Percentiles rank a stretch among this genome's conserved stretches.
Conservation (phyloP, 2,888 invertebrate genomes). For the Oxycera nigricornis region DNA sequence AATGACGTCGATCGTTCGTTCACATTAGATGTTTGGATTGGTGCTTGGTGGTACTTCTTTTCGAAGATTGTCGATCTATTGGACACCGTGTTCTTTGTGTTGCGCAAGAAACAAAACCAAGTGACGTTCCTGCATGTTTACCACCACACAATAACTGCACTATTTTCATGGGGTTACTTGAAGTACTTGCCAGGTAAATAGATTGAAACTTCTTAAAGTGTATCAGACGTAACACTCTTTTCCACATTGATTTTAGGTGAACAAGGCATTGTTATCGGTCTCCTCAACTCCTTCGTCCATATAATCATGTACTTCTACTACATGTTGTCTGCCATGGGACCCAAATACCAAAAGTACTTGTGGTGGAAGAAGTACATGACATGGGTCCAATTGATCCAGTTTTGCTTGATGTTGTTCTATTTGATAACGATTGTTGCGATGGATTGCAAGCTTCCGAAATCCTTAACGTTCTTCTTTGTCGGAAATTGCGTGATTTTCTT, state of each 20-base stretch:
- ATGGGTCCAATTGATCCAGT: conserved; percentile 67
- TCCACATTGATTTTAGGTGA: conserved; percentile 53
- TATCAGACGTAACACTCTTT: background rate
- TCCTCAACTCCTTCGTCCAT: conserved; percentile 64
- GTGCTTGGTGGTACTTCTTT: conserved; percentile 81
- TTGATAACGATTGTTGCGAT: conserved; percentile 63
- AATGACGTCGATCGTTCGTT: conserved; percentile 49
- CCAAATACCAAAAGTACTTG: conserved; percentile 63
- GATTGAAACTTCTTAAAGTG: background rate
- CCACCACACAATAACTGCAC: conserved; percentile 82
- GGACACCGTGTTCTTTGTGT: conserved; percentile 86
- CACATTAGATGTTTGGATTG: conserved; percentile 53
- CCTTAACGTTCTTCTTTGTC: conserved; percentile 66
- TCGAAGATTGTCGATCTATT: conserved; percentile 80
- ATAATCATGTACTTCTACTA: conserved; percentile 66
- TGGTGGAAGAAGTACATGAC: conserved; percentile 67
- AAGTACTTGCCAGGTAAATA: conserved; percentile 77
- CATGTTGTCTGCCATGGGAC: conserved; percentile 64
- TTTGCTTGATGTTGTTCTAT: conserved; percentile 71
- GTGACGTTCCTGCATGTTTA: conserved; percentile 89
- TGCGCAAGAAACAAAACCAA: conserved; percentile 88
- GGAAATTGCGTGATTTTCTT: conserved; percentile 66
- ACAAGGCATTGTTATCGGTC: conserved; percentile 63
- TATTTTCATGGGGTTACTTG: conserved; percentile 80
- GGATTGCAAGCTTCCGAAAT: conserved; percentile 67